Evolutionary conservation across 2,888 invertebrate species (phyloP).

Genomic region (Dendrolimus pini): DNA sequence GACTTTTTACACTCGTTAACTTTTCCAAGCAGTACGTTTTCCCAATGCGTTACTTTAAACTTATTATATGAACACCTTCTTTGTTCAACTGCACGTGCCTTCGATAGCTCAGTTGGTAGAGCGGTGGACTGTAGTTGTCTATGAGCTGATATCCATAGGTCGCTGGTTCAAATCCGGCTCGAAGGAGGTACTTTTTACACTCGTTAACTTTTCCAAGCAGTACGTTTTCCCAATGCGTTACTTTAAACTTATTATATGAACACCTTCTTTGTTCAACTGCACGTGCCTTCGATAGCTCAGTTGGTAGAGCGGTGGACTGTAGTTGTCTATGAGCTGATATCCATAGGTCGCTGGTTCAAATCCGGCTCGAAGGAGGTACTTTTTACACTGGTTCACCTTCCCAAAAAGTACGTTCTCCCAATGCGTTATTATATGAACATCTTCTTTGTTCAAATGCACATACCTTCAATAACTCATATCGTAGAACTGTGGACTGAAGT

Average conservation of each 20-base stretch:
- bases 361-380: slow-evolving; percentile 73
- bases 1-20: slow-evolving; percentile 15
- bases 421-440: too few species aligned
- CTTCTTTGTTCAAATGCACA: too few species aligned
- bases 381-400: slow-evolving; percentile 5
- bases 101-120: slow-evolving; percentile 78
- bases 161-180: slow-evolving; percentile 80
- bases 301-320: slow-evolving; percentile 79
- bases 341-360: slow-evolving; percentile 79
- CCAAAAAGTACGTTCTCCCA: too few species aligned
- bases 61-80: too few species aligned
- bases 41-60: too few species aligned
- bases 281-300: slow-evolving; percentile 74
- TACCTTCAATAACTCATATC: too few species aligned
- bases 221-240: too few species aligned
- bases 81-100: slow-evolving; percentile 25
- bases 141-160: slow-evolving; percentile 66
- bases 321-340: slow-evolving; percentile 45
- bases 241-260: too few species aligned
- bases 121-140: slow-evolving; percentile 70
- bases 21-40: too few species aligned
- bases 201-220: too few species aligned
- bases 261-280: too few species aligned
- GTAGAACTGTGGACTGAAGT: too few species aligned
- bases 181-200: slow-evolving; percentile 50